phyloP scores from a whole-genome alignment of 2,888 invertebrate species.

The Nomada ruficornis region DNA sequence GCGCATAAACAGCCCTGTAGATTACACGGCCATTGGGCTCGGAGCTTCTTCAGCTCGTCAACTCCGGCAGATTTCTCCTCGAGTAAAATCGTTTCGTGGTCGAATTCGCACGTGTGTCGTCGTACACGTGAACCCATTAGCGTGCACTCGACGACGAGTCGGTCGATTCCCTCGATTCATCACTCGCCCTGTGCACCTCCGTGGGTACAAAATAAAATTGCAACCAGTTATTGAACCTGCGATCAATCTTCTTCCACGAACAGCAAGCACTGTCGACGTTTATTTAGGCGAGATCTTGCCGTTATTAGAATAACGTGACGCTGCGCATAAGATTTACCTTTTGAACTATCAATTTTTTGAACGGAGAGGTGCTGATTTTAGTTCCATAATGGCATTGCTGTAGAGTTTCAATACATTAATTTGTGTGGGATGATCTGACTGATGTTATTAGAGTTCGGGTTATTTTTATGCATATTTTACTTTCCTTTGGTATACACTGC shows the following conservation, averaged over 20 bases:
- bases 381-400: no score
- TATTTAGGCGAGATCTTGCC: constrained; percentile 2
- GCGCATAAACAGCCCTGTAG: constrained; percentile 73
- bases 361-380: not conserved
- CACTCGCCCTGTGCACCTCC: constrained; percentile 30
- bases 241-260: constrained; percentile 48
- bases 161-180: constrained; percentile 50
- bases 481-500: no score
- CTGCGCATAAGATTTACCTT: not conserved
- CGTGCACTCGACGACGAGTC: constrained; percentile 32
- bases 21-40: constrained; percentile 73
- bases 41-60: constrained; percentile 42
- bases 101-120: constrained; percentile 42
- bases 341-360: constrained; percentile 3
- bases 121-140: constrained; percentile 49
- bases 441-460: no score
- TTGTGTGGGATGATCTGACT: no score
- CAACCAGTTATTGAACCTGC: constrained; percentile 46
- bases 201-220: constrained; percentile 47
- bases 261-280: constrained; percentile 31
- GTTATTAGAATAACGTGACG: constrained; percentile 14
- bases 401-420: not conserved
- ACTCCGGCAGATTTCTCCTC: not conserved
- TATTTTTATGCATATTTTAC: no score
- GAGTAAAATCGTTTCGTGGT: constrained; percentile 55